phyloP scores from a whole-genome alignment of 2,888 invertebrate genomes.

The Mayetiola destructor region DNA sequence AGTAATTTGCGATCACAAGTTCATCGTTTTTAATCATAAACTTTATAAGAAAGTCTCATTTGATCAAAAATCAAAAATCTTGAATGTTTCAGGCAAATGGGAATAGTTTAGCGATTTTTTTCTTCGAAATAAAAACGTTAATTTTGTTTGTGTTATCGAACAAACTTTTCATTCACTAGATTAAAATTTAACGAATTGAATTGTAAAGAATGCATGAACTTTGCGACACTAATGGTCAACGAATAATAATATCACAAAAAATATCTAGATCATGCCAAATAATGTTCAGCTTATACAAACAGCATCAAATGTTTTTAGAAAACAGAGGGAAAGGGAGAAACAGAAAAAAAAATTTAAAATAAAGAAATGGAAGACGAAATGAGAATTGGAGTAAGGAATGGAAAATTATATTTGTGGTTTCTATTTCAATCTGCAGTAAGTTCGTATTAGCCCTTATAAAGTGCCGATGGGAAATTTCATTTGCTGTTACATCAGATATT shows the following conservation, averaged over 20 bases:
- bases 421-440: slow-evolving; percentile 12
- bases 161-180: slow-evolving; percentile 3
- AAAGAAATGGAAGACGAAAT: too few relatives aligned
- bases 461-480: not conserved
- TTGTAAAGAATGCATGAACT: slow-evolving; percentile 8
- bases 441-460: slow-evolving; percentile 7
- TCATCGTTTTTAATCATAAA: too few relatives aligned
- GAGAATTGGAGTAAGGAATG: not conserved
- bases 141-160: not conserved
- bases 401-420: slow-evolving; percentile 6
- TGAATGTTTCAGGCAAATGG: too few relatives aligned
- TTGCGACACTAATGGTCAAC: not conserved
- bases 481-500: not conserved
- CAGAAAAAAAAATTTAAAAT: too few relatives aligned
- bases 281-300: too few relatives aligned
- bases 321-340: too few relatives aligned
- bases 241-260: not conserved
- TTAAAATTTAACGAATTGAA: slow-evolving; percentile 13
- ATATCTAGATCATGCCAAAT: not conserved
- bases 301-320: too few relatives aligned
- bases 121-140: not conserved
- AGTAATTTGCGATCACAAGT: too few relatives aligned
- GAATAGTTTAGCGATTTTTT: too few relatives aligned
- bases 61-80: too few relatives aligned
- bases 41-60: too few relatives aligned